Base-by-base conservation (phyloP, 2,888 invertebrate species). In the Dione vanillae region DNA sequence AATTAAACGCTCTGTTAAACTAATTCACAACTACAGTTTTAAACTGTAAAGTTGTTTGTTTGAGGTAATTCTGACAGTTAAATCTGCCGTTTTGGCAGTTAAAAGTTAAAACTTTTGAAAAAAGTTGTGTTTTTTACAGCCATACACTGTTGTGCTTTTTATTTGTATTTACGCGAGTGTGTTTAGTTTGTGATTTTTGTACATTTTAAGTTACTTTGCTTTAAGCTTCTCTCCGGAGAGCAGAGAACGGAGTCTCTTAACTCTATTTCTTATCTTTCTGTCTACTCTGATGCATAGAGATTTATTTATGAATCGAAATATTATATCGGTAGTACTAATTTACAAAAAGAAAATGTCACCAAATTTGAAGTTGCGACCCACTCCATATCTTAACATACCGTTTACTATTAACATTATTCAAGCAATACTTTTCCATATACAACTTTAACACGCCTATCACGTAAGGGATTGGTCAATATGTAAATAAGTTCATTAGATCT, bases 401-500 rank as follows among this genome's bases (percentile, higher is more conserved):
- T 49, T 49, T 19, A 10, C 37, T 56, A 37, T n/a, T 35, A 56
- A 37, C 56, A 56, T 49, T 49, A 52, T 37, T 54, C n/a, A 37
- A 35, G 14, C 10, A 45, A 27, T n/a, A n/a, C 20, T 45, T 49
- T 45, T 45, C 27, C 8, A 61, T 45, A 61, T 7, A 45, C 27
- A 45, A 43, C 45, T 11, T 65, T 72, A 65, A n/a, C 14, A 72
- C 62, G 66, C 72, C 16, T 54, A 43, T 43, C 72, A 56, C 69
- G 66, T 64, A 58, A 54, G 58, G 64, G 69, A 37, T 40, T 59
- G 72, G 37, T 64, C 70, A 40, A 70, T 72, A 72, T 72, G 72
- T 64, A 72, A 70, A 71, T 71, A 68, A n/a, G 68, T 71, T 71
- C 70, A 62, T 72, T 72, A 69, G 66, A 61, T 58, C 56, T 45